phyloP scores from a whole-genome alignment of 2,888 invertebrate species.

The Antheraea yamamai region DNA sequence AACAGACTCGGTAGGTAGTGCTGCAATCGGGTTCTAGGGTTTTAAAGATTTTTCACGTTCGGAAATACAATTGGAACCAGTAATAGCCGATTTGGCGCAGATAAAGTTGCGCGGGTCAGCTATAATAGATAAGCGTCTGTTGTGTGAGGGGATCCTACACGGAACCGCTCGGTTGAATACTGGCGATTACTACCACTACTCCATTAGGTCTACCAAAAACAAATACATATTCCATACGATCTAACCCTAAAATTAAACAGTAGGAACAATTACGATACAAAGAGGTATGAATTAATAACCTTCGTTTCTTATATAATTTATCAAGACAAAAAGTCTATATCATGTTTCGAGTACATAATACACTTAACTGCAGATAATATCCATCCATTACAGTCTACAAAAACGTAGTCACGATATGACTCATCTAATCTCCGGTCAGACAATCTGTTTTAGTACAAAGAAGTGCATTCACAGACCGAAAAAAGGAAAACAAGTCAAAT shows the following conservation, averaged over 20 bases:
- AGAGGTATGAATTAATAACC: neutral
- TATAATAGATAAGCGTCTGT: too few species aligned
- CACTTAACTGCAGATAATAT: slow-evolving; percentile 18
- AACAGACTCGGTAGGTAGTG: too few species aligned
- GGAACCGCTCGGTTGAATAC: too few species aligned
- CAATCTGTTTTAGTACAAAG: slow-evolving; percentile 42
- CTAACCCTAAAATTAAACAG: neutral
- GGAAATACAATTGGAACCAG: too few species aligned
- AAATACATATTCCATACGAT: neutral
- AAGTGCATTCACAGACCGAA: slow-evolving; percentile 33
- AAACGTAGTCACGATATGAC: slow-evolving; percentile 47
- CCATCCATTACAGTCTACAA: slow-evolving; percentile 16
- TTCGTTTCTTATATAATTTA: neutral
- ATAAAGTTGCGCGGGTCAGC: too few species aligned
- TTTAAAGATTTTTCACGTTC: too few species aligned
- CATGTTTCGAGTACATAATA: slow-evolving; percentile 13
- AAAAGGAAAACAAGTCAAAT: neutral
- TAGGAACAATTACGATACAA: neutral
- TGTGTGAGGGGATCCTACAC: too few species aligned
- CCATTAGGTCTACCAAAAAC: neutral
- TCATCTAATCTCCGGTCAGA: slow-evolving; percentile 55
- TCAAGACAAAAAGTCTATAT: slow-evolving; percentile 18
- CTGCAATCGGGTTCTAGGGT: too few species aligned
- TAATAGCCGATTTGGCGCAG: too few species aligned
- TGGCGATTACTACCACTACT: too few species aligned